Conservation (phyloP, 2,888 invertebrate genomes). For the Napeogenes sylphis region DNA sequence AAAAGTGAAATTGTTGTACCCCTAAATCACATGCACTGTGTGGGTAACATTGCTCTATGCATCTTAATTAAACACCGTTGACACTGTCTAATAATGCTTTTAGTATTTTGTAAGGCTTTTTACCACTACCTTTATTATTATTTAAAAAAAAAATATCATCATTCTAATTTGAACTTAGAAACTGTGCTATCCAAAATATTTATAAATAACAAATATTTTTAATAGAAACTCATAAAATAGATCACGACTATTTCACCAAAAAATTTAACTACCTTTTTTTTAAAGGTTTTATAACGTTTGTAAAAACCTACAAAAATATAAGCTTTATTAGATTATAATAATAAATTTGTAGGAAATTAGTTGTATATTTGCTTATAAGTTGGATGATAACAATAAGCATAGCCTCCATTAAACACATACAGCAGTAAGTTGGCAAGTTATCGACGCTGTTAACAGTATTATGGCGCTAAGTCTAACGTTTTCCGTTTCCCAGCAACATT, state of each 20-base stretch:
- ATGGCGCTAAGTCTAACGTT: slow-evolving; percentile 18
- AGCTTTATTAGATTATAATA: too few species aligned
- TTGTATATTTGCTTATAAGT: not conserved
- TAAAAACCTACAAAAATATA: too few species aligned
- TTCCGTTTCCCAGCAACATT: slow-evolving; percentile 21
- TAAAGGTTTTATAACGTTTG: too few species aligned
- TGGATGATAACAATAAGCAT: slow-evolving; percentile 10
- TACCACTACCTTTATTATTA: not conserved
- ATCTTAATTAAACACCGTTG: slow-evolving; percentile 25
- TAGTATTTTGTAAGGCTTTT: not conserved
- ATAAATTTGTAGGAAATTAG: too few species aligned
- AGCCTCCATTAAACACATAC: slow-evolving; percentile 11
- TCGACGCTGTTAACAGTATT: slow-evolving; percentile 21
- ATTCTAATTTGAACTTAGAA: too few species aligned
- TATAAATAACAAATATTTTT: too few species aligned
- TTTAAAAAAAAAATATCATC: too few species aligned
- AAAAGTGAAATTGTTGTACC: not conserved
- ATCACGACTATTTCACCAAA: too few species aligned
- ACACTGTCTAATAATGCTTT: slow-evolving; percentile 1
- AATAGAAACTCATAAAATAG: too few species aligned
- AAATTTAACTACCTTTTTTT: too few species aligned
- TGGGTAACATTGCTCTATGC: slow-evolving; percentile 13
- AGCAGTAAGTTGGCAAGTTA: slow-evolving; percentile 19
- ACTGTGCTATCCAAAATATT: too few species aligned
- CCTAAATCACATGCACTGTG: slow-evolving; percentile 1